phyloP scores from a whole-genome alignment of 2,113 vertebrate species.

The Promerops cafer region DNA sequence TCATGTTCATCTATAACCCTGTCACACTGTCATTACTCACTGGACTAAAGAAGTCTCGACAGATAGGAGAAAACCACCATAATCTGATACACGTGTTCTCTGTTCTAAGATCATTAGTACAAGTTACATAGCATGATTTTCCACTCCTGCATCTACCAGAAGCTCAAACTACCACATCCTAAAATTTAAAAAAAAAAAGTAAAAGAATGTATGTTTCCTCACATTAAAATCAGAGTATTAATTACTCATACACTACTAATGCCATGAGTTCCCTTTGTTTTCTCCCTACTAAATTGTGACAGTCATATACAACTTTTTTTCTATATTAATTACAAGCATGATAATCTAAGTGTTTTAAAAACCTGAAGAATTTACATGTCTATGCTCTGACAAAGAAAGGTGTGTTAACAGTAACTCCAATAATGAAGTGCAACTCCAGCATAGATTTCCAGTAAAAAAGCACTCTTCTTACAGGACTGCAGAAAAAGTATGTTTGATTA shows the following conservation, averaged over 20 bases:
- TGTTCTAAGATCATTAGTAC: background rate
- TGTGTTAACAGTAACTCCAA: background rate
- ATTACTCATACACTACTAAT: background rate
- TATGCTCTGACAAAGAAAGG: background rate
- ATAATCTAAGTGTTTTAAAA: background rate
- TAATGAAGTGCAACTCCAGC: background rate
- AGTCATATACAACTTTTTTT: background rate
- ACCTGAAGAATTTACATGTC: background rate
- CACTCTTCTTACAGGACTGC: background rate
- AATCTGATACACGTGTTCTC: background rate
- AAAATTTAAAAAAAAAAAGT: background rate
- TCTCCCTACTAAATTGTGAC: background rate
- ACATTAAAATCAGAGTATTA: background rate
- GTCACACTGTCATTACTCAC: background rate
- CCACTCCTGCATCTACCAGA: background rate
- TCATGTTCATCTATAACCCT: background rate
- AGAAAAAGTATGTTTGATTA: background rate
- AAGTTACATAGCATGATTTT: background rate
- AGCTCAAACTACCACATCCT: background rate
- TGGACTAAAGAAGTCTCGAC: background rate
- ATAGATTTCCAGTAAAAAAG: background rate
- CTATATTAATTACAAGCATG: background rate
- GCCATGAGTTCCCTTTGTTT: background rate
- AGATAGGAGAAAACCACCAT: background rate
- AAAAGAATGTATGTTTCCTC: background rate